Percentiles rank a stretch among this genome's conserved stretches.
These are phyloP conservation scores for Silurus glanis DNA, from an alignment of 2,113 vertebrate genomes.

Conservation along the genomic window DNA sequence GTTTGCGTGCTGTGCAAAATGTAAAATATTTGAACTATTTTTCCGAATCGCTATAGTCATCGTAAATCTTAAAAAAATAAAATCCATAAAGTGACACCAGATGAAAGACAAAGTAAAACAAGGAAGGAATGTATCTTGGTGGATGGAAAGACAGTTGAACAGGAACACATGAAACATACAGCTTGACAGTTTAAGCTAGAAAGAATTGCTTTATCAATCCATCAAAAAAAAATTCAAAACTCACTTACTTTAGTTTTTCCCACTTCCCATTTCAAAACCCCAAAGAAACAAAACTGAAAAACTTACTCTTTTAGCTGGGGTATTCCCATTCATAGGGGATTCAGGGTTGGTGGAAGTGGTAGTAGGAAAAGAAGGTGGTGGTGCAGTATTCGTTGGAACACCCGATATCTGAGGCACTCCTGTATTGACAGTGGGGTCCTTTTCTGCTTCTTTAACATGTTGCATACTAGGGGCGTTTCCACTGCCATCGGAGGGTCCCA, in stretches of 20 bases:
- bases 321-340: slow-evolving; percentile 68
- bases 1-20: too few species aligned
- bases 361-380: slow-evolving; percentile 60
- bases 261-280: background rate
- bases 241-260: background rate
- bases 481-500: slow-evolving; percentile 55
- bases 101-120: background rate
- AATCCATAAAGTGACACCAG: background rate
- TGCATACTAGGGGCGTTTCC: slow-evolving; percentile 60
- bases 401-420: slow-evolving; percentile 54
- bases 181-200: background rate
- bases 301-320: slow-evolving; percentile 71
- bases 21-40: too few species aligned
- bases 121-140: background rate
- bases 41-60: too few species aligned
- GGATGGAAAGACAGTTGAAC: background rate
- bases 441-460: slow-evolving; percentile 65
- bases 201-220: background rate
- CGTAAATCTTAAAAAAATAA: too few species aligned
- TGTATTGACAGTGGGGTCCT: slow-evolving; percentile 62
- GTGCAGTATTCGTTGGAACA: slow-evolving; percentile 58
- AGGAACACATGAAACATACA: background rate
- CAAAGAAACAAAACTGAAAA: background rate
- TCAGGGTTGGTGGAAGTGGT: slow-evolving; percentile 58
- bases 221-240: background rate